phyloP scores from a whole-genome alignment of 2,888 invertebrate species.

The Vandiemenella viatica region DNA sequence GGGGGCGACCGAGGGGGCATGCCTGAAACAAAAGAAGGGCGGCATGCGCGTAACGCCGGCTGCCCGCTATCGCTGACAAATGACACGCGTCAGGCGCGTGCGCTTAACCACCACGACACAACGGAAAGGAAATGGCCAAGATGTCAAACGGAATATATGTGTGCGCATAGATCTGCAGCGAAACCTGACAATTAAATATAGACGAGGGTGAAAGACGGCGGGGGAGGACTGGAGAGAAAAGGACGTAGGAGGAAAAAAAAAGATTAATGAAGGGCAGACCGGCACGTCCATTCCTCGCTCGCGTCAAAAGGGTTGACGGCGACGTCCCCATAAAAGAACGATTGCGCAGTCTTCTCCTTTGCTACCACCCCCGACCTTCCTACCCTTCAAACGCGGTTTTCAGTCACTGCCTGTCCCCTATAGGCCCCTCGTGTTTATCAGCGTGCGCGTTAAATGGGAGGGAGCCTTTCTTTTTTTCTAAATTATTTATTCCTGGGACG shows the following conservation, averaged over 20 bases:
- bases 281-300: neutral
- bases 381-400: neutral
- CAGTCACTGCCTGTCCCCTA: too few relatives aligned
- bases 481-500: conserved; percentile 2
- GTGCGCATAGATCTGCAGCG: too few relatives aligned
- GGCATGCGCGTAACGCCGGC: too few relatives aligned
- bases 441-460: neutral
- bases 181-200: neutral
- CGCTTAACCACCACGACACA: too few relatives aligned
- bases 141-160: too few relatives aligned
- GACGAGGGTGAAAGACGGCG: neutral
- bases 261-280: neutral
- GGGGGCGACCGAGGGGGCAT: too few relatives aligned
- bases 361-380: neutral
- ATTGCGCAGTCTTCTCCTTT: neutral
- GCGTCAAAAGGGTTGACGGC: neutral
- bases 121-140: too few relatives aligned
- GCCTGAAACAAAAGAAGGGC: too few relatives aligned
- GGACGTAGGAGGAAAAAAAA: neutral
- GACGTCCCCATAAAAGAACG: neutral
- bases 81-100: too few relatives aligned
- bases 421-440: neutral
- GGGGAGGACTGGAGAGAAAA: neutral
- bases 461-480: neutral
- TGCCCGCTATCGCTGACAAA: too few relatives aligned